Percentiles rank a stretch among this genome's conserved stretches.
These are phyloP conservation scores for Drosophila putrida DNA, from an alignment of 2,888 invertebrate genomes.

Conservation along the genomic window DNA sequence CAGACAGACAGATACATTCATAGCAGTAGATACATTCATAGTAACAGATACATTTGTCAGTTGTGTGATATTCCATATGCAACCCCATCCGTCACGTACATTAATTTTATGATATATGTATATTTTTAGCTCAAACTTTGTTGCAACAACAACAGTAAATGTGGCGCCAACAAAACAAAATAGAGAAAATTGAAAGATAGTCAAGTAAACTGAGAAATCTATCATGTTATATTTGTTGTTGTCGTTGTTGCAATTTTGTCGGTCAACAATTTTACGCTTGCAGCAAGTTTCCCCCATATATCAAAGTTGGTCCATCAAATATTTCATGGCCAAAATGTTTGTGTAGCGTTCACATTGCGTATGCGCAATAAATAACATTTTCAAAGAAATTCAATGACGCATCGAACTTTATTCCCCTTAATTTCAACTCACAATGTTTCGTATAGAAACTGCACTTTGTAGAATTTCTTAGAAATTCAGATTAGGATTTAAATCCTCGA, in stretches of 20 bases:
- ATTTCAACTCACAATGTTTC: neutral
- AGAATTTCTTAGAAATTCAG: neutral
- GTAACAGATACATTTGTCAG: constrained; percentile 6
- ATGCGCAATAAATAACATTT: constrained; percentile 51
- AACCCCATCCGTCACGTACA: constrained; percentile 27
- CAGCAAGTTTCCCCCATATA: neutral
- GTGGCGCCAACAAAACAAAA: constrained; percentile 11
- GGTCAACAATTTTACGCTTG: constrained; percentile 5
- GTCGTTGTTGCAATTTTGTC: neutral
- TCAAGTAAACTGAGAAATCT: constrained; percentile 5
- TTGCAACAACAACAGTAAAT: neutral
- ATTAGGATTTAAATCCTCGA: neutral
- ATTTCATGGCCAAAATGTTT: constrained; percentile 18
- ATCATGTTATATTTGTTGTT: neutral
- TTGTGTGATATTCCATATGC: constrained; percentile 6
- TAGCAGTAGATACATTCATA: constrained; percentile 16
- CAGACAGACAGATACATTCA: constrained; percentile 5
- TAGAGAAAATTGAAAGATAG: neutral
- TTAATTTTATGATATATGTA: constrained; percentile 26
- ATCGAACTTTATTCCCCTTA: neutral
- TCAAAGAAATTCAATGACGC: constrained; percentile 21
- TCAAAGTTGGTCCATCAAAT: constrained; percentile 11
- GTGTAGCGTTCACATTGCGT: constrained; percentile 42
- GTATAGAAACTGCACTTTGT: neutral
- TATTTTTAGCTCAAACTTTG: constrained; percentile 5